A percentile compares a stretch with the other conserved stretches of the same genome.
Conservation (phyloP, 2,888 invertebrate genomes). For the Heteropelma amictum region DNA sequence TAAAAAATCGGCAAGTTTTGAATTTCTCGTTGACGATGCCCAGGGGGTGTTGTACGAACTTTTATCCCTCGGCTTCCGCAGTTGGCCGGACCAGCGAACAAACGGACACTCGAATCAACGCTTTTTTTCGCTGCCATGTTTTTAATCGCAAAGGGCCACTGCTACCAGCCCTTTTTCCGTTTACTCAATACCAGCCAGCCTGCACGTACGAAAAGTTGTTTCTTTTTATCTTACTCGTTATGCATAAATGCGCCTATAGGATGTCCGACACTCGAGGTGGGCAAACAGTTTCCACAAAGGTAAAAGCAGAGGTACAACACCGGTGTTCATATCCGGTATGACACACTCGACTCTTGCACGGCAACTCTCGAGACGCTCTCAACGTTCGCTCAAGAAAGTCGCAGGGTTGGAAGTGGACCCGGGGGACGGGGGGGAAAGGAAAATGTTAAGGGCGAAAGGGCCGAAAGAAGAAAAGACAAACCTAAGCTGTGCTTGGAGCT, state of each 20-base stretch:
- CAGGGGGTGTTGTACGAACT: too few species aligned
- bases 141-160: too few species aligned
- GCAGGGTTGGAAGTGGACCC: constrained; percentile 15
- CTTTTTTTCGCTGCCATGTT: too few species aligned
- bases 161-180: too few species aligned
- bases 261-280: constrained; percentile 65
- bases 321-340: constrained; percentile 37
- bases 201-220: constrained; percentile 25
- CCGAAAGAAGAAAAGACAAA: constrained; percentile 14
- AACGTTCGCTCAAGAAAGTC: constrained; percentile 34
- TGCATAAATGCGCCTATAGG: constrained; percentile 74
- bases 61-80: too few species aligned
- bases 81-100: too few species aligned
- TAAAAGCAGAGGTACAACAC: constrained; percentile 65
- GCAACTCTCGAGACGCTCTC: constrained; percentile 73
- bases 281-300: constrained; percentile 74
- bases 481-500: not conserved
- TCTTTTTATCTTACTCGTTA: constrained; percentile 68
- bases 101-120: too few species aligned
- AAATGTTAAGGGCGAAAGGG: not conserved
- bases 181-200: not conserved
- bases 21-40: too few species aligned
- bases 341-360: constrained; percentile 64
- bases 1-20: too few species aligned
- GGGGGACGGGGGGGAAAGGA: not conserved